Conservation (phyloP, 2,797 vertebrate genomes). For the Platyrinchus mystaceus region DNA sequence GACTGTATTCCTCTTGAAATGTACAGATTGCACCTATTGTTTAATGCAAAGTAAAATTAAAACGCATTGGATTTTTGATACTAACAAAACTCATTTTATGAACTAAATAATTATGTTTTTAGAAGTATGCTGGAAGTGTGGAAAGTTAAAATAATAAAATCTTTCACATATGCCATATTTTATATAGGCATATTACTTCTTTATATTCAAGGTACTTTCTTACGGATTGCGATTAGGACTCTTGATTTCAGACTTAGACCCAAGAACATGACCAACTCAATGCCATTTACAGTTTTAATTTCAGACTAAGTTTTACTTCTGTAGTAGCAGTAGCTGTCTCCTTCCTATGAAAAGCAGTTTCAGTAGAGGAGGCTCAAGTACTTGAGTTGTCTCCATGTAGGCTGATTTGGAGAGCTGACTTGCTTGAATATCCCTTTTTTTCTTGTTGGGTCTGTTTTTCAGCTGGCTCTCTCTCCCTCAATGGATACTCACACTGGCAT, state of each 20-base stretch:
- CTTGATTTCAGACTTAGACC: not conserved
- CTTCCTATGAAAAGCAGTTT: not conserved
- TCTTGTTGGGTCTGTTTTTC: not conserved
- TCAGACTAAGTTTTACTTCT: not conserved
- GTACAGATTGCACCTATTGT: not conserved
- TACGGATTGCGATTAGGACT: not conserved
- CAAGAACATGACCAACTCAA: not conserved
- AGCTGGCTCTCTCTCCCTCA: not conserved
- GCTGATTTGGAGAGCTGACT: not conserved
- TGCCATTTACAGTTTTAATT: not conserved
- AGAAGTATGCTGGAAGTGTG: not conserved
- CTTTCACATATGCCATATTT: not conserved
- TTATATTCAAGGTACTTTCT: not conserved
- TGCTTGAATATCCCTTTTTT: not conserved
- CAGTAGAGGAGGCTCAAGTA: not conserved
- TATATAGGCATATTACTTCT: not conserved
- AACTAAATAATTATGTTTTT: not conserved
- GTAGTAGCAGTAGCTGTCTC: not conserved
- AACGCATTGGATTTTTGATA: not conserved
- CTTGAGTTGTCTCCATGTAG: not conserved
- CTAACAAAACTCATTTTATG: not conserved
- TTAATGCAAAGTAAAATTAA: not conserved
- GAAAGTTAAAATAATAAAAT: not conserved
- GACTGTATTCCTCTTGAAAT: not conserved
- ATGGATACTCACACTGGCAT: not conserved